phyloP scores from a whole-genome alignment of 2,113 vertebrate genomes.

The Chaenogobius annularis region DNA sequence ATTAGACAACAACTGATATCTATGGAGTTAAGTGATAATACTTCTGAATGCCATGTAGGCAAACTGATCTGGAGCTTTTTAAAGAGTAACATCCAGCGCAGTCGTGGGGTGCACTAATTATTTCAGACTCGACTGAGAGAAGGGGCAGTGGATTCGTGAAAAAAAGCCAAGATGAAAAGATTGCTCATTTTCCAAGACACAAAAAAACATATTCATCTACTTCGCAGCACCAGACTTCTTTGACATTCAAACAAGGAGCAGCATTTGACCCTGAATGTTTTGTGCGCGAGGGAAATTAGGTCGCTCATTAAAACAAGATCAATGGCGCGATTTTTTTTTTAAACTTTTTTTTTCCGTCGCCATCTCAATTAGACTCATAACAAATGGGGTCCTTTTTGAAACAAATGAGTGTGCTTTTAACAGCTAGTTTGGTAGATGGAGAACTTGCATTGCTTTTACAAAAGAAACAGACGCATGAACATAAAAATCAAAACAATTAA shows the following conservation, averaged over 20 bases:
- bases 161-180: slow-evolving; percentile 55
- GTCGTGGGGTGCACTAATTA: slow-evolving; percentile 51
- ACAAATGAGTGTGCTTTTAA: slow-evolving; percentile 51
- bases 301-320: slow-evolving; percentile 75
- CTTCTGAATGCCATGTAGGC: slow-evolving; percentile 56
- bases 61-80: slow-evolving; percentile 33
- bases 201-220: slow-evolving; percentile 59
- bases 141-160: slow-evolving; percentile 44
- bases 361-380: slow-evolving; percentile 57
- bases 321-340: slow-evolving; percentile 53
- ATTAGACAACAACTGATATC: slow-evolving; percentile 58
- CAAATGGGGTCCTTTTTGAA: slow-evolving; percentile 57
- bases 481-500: slow-evolving; percentile 15
- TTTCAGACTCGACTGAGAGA: slow-evolving; percentile 56
- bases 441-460: slow-evolving; percentile 22
- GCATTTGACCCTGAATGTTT: slow-evolving; percentile 62
- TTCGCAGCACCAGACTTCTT: slow-evolving; percentile 44
- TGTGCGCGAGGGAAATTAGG: slow-evolving; percentile 65
- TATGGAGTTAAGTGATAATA: slow-evolving; percentile 60
- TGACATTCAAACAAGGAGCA: slow-evolving; percentile 46
- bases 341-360: slow-evolving; percentile 1
- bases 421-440: slow-evolving; percentile 29
- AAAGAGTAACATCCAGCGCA: slow-evolving; percentile 33
- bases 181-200: slow-evolving; percentile 56
- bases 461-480: background rate